These are phyloP conservation scores for Ptilorrhoa leucosticta DNA, from an alignment of 2,113 vertebrate genomes.

Conservation along the genomic window DNA sequence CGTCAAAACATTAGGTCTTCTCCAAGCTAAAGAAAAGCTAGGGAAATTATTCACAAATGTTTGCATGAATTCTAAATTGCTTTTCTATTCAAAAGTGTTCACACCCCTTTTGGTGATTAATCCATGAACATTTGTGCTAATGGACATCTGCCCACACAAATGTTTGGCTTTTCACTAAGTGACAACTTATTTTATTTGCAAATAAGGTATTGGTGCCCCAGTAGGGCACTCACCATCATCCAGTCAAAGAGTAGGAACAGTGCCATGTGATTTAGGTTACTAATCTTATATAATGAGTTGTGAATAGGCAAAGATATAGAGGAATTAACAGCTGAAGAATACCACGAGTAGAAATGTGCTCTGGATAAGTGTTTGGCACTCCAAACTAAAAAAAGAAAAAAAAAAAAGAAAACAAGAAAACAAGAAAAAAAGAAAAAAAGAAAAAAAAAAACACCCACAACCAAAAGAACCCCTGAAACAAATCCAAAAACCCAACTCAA, in stretches of 20 bases:
- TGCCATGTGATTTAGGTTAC: neutral
- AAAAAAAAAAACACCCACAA: neutral
- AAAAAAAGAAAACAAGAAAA: neutral
- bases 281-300: conserved; percentile 14
- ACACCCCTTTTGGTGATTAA: conserved; percentile 58
- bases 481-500: neutral
- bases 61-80: conserved; percentile 51
- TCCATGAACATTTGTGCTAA: conserved; percentile 64
- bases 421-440: no score
- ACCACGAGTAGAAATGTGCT: neutral
- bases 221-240: conserved; percentile 1
- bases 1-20: neutral
- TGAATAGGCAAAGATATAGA: conserved; percentile 2
- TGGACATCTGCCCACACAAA: conserved; percentile 62
- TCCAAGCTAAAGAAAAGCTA: neutral
- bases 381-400: neutral
- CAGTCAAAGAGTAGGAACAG: conserved; percentile 4
- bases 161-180: conserved; percentile 55
- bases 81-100: conserved; percentile 50
- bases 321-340: neutral
- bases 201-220: conserved; percentile 45
- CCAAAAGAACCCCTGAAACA: fast-evolving
- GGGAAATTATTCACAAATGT: conserved; percentile 39
- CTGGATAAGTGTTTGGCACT: neutral
- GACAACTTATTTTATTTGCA: conserved; percentile 67